Percentiles rank a stretch among this genome's conserved stretches.
These are phyloP conservation scores for Syngnathus rostellatus DNA, from an alignment of 2,797 vertebrate species.

Conservation along the genomic window DNA sequence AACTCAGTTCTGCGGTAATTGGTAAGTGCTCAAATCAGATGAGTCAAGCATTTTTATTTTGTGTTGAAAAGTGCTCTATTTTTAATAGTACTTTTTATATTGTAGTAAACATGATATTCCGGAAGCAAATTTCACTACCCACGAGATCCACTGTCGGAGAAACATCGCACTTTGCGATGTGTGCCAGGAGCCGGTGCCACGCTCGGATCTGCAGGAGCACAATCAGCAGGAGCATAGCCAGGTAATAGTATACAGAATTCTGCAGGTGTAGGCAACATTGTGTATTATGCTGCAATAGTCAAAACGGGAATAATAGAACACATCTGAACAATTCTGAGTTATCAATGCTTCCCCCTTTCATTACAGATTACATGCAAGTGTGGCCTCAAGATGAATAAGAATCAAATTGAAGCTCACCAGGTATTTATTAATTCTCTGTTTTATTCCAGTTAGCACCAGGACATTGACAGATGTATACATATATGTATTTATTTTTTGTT, in stretches of 20 bases:
- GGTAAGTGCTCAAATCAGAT: conserved; percentile 41
- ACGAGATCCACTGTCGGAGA: conserved; percentile 91
- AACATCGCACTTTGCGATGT: conserved; percentile 82
- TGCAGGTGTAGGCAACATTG: not conserved
- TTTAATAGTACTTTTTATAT: conserved; percentile 22
- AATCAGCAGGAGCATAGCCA: conserved; percentile 79
- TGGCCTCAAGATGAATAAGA: conserved; percentile 81
- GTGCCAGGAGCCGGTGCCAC: conserved; percentile 85
- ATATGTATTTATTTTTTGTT: too few species aligned
- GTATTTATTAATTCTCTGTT: conserved; percentile 50
- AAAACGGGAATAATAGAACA: not conserved
- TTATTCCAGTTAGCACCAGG: not conserved
- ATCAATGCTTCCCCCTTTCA: not conserved
- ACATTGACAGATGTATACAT: not conserved
- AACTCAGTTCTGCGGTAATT: conserved; percentile 73
- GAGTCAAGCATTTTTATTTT: not conserved
- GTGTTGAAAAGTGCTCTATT: not conserved
- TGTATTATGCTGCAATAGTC: not conserved
- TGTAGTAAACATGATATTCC: conserved; percentile 87
- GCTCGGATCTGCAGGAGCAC: conserved; percentile 78
- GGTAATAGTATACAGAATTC: conserved; percentile 56
- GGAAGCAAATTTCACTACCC: conserved; percentile 86
- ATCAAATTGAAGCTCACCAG: conserved; percentile 77
- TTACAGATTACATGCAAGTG: conserved; percentile 89
- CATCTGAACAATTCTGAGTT: not conserved